Base-by-base conservation (phyloP, 30 jellyfish, hydroid and myxozoan genomes). In the Morbakka virulenta region DNA sequence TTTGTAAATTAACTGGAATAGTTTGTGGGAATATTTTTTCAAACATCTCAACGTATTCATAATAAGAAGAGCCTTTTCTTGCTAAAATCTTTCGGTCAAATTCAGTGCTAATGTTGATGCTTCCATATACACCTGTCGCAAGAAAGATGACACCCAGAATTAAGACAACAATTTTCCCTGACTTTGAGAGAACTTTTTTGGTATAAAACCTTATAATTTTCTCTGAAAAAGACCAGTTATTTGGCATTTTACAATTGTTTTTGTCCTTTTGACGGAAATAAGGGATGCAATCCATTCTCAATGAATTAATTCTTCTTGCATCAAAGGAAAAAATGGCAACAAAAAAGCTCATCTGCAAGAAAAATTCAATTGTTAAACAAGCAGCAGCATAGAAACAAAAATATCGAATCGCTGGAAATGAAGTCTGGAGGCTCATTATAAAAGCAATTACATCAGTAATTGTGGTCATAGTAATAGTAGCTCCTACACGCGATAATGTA, bases 391-490 rank as follows among this genome's bases (percentile, higher is more conserved):
- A 84, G 61, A 76, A 14, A 50, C 95, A 84, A 53, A 84, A 84
- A 52, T 65, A 84, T 4, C 85, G 66, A 35, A 84, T 67, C 4
- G 89, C 95, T 2, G 95, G 95, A 52, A 74, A 84, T 28, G 81
- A 32, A 24, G 89, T 74, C 2, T 82, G 75, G 17, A 83, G 65
- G 48, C 89, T 84, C 2, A 67, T 64, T 11, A 51, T 24, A 49
- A 84, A 84, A 1, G 95, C 95, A 30, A 84, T 47, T 50, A 79
- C 50, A 27, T 84, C 95, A 20, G 95, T 84, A 12, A 76, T 64
- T 3, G 95, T 84, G 1, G 95, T 84, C 95, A 84, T 84, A 3
- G 95, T 76, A 3, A 84, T 75, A 12, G 95, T 84, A 6, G 89
- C 95, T 23, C 95, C 95, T 28, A 74, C 82, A 31, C 82, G 67